These are phyloP conservation scores for Aspiorhynchus laticeps DNA, from an alignment of 2,113 vertebrate genomes.

Conservation along the genomic window DNA sequence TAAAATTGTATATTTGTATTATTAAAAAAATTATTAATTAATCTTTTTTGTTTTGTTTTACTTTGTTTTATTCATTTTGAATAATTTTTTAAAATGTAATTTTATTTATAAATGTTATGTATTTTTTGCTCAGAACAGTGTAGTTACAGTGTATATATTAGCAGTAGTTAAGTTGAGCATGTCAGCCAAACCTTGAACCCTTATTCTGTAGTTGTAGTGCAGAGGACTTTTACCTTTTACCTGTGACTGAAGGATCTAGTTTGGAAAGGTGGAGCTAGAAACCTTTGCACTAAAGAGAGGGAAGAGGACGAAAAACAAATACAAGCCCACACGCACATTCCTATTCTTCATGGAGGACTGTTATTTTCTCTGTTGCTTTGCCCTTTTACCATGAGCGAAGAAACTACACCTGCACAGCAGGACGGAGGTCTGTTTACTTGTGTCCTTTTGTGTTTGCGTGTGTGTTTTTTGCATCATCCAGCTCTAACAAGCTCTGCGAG, in stretches of 20 bases:
- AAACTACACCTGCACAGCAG: constrained; percentile 24
- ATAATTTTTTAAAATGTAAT: too few relatives aligned
- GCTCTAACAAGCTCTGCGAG: not conserved
- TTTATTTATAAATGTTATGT: not conserved
- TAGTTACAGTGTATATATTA: not conserved
- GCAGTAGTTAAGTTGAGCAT: not conserved
- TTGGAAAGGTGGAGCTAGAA: constrained; percentile 4
- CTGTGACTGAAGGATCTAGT: not conserved
- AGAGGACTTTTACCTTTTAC: constrained; percentile 22
- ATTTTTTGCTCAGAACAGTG: not conserved
- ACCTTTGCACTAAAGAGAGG: not conserved
- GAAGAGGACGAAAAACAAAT: not conserved
- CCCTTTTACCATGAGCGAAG: constrained; percentile 49
- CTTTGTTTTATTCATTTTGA: not conserved
- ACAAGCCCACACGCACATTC: not conserved
- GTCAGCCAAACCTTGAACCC: not conserved
- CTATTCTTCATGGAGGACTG: constrained; percentile 24
- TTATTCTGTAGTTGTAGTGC: not conserved
- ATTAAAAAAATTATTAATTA: not conserved
- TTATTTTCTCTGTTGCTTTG: constrained; percentile 29
- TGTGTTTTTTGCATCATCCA: constrained; percentile 22
- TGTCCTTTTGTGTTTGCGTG: constrained; percentile 46
- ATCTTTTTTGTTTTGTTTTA: not conserved
- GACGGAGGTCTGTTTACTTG: constrained; percentile 52
- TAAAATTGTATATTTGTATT: not conserved